These are phyloP conservation scores for Gadus chalcogrammus DNA, from an alignment of 2,113 vertebrate genomes.

Conservation along the genomic window DNA sequence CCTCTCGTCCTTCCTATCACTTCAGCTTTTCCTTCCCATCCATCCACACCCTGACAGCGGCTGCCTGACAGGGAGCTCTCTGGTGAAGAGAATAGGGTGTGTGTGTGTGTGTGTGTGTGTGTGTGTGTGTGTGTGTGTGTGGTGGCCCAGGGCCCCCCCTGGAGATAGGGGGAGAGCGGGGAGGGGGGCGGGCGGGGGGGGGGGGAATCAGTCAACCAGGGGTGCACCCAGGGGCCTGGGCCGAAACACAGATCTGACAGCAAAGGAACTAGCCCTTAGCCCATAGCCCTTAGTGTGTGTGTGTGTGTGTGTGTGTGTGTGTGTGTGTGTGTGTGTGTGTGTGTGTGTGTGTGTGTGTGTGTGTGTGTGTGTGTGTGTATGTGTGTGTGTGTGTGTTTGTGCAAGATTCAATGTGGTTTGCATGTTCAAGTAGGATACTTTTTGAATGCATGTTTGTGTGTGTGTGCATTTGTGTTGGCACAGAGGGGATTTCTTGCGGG, in stretches of 20 bases:
- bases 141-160: slow-evolving; percentile 31
- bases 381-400: background rate
- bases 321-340: slow-evolving; percentile 1
- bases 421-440: background rate
- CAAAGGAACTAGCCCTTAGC: background rate
- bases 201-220: background rate
- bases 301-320: background rate
- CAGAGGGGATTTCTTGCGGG: too few species aligned
- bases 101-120: slow-evolving; percentile 1
- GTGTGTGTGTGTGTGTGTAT: background rate
- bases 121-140: background rate
- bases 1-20: slow-evolving; percentile 25
- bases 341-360: background rate
- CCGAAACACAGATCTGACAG: slow-evolving; percentile 3
- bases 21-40: background rate
- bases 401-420: background rate
- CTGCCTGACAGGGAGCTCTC: too few species aligned
- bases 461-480: background rate
- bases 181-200: background rate
- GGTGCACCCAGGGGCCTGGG: background rate
- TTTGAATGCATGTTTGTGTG: background rate
- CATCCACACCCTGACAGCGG: too few species aligned
- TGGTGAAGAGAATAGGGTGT: background rate
- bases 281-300: background rate
- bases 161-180: slow-evolving; percentile 17